A percentile compares a stretch with the other conserved stretches of the same genome.
phyloP scores from a whole-genome alignment of 2,797 vertebrate species.

The Pseudochirops cupreus region DNA sequence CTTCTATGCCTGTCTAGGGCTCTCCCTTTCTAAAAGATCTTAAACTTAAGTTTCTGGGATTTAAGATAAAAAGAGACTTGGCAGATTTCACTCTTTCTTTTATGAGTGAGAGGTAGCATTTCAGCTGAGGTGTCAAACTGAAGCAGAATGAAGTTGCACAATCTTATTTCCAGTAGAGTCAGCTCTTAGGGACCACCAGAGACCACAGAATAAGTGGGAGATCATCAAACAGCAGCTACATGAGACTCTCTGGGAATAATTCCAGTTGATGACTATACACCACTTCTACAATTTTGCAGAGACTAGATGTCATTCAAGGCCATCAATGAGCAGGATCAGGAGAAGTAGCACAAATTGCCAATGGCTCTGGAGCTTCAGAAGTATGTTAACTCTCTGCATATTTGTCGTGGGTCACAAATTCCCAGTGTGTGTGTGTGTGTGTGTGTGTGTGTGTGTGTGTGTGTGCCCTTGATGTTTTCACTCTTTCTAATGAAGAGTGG shows the following conservation, averaged over 20 bases:
- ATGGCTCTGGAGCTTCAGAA: neutral
- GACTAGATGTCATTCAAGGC: neutral
- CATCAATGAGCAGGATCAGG: neutral
- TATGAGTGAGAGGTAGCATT: neutral
- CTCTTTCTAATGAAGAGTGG: neutral
- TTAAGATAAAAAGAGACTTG: neutral
- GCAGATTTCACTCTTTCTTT: neutral
- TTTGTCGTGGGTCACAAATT: neutral
- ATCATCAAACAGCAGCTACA: neutral
- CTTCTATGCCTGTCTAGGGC: neutral
- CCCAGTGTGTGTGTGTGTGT: neutral
- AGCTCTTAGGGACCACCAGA: neutral
- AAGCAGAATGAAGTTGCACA: neutral
- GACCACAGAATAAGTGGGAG: neutral
- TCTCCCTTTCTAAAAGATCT: neutral
- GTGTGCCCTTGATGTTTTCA: neutral
- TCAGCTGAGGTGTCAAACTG: neutral
- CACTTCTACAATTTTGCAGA: neutral
- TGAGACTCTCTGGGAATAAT: neutral
- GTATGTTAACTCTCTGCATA: neutral
- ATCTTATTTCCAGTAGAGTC: neutral
- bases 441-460: neutral
- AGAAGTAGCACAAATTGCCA: neutral
- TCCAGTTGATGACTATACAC: neutral
- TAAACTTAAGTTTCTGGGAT: neutral